These are phyloP conservation scores for Poeciliopsis occidentalis DNA, from an alignment of 2,113 vertebrate species.

Conservation along the genomic window DNA sequence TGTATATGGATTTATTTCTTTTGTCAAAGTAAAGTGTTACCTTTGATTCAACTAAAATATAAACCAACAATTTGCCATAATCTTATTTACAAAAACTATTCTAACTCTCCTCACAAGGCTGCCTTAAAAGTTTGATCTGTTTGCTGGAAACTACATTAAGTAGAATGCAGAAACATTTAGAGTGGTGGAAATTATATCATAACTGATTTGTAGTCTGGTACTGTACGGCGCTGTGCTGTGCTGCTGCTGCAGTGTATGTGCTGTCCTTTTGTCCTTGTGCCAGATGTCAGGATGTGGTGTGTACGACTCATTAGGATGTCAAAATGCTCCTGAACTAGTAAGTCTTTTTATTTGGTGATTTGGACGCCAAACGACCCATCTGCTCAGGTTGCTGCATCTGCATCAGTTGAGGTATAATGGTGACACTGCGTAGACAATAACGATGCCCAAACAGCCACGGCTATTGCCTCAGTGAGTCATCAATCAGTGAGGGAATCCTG, in stretches of 20 bases:
- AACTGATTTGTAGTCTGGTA: conserved; percentile 52
- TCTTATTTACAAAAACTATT: background rate
- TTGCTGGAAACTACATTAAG: background rate
- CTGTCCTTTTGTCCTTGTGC: conserved; percentile 71
- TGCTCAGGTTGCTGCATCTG: conserved; percentile 33
- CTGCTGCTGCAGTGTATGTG: conserved; percentile 33
- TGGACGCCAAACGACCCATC: conserved; percentile 15
- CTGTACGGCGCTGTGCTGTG: conserved; percentile 19
- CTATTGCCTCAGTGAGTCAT: conserved; percentile 61
- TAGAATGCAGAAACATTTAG: background rate
- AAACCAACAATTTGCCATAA: background rate
- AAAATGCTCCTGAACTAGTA: conserved; percentile 22
- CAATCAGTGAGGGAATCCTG: conserved; percentile 72
- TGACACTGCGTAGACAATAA: conserved; percentile 44
- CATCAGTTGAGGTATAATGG: conserved; percentile 31
- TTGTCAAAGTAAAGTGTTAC: background rate
- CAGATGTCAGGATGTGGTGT: conserved; percentile 59
- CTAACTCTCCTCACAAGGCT: background rate
- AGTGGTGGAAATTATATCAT: conserved; percentile 14
- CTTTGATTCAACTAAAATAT: too few species aligned
- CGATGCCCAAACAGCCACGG: conserved; percentile 53
- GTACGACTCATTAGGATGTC: conserved; percentile 54
- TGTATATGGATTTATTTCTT: too few species aligned
- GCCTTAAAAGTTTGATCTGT: background rate
- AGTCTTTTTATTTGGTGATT: conserved; percentile 23